Percentiles rank a stretch among this genome's conserved stretches.
These are phyloP conservation scores for Anolis carolinensis DNA, from an alignment of 2,113 vertebrate species.

Conservation along the genomic window DNA sequence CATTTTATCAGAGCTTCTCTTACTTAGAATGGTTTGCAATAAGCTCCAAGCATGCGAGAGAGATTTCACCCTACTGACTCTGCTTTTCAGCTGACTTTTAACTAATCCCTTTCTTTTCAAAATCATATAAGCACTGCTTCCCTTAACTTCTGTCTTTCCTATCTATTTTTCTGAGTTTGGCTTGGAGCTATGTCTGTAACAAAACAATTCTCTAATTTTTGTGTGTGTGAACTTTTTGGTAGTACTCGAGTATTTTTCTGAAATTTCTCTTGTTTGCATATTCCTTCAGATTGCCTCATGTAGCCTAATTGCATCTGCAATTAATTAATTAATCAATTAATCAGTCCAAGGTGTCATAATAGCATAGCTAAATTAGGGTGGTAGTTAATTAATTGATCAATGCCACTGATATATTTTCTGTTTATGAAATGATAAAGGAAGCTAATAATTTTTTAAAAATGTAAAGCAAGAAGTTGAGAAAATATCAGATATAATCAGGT, in stretches of 20 bases:
- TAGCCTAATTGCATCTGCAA: not conserved
- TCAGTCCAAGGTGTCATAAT: not conserved
- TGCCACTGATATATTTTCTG: not conserved
- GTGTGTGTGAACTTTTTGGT: not conserved
- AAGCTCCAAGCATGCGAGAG: not conserved
- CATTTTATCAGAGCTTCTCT: not conserved
- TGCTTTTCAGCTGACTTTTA: not conserved
- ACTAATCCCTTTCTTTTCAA: not conserved
- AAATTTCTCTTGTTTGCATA: not conserved
- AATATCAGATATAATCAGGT: not conserved
- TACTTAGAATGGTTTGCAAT: not conserved
- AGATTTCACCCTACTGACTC: not conserved
- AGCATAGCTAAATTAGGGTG: not conserved
- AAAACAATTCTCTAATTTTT: not conserved
- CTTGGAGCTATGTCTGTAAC: not conserved
- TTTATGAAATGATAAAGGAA: not conserved
- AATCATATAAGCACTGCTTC: not conserved
- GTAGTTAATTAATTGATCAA: not conserved
- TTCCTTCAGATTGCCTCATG: not conserved
- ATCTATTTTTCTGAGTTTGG: no score
- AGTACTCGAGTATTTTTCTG: not conserved
- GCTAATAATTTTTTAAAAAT: not conserved
- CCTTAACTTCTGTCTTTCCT: not conserved
- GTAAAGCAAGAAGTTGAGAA: not conserved
- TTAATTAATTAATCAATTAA: not conserved